Evolutionary conservation across 1,140 invertebrate species (phyloP), one percentile per base, ranked within the genome.

Genomic region (Drosophila sturtevanti): DNA sequence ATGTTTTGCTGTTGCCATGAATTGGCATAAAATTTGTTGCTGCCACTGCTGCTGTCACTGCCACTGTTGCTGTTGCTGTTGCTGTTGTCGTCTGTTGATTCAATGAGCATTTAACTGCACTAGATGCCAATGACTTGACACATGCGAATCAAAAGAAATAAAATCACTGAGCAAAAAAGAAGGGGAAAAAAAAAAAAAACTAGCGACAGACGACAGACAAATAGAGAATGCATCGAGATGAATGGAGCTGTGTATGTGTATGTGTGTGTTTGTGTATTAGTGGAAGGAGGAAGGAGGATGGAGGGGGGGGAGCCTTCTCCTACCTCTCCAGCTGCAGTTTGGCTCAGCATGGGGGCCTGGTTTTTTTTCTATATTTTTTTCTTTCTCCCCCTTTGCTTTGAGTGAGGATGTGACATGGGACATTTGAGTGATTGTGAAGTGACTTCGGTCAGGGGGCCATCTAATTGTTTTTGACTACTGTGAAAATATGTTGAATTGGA

Each of bases 51-150:
- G 11, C 38, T 41, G 41, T 10, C 16, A 14, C 41, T 11, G 41
- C 41, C 4, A 14, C 41, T 9, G 41, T 18, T 18, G 37, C n/a
- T 41, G 41, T 9, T 21, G 16, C 16, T 11, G 41, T 9, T 9
- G 41, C 14, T 16, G 41, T 21, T 68, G 38, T 55, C 14, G 34
- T 48, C 84, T 73, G 72, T 74, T 79, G 76, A 85, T 80, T 81
- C 81, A 81, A 71, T 85, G 74, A 86, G 77, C 81, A 81, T 87
- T 87, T 77, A 81, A 74, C 70, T 90, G 86, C 86, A 90, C 81
- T 84, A 90, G 81, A 90, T 90, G 86, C 81, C 86, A 90, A 89
- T 82, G 86, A 82, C 86, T 90, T 90, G 86, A 90, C 76, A 89
- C 80, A 80, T 90, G 86, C 81, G 86, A 90, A 90, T 86, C 86